Base-by-base conservation (phyloP, 2,888 invertebrate genomes). In the Agelastica alni region DNA sequence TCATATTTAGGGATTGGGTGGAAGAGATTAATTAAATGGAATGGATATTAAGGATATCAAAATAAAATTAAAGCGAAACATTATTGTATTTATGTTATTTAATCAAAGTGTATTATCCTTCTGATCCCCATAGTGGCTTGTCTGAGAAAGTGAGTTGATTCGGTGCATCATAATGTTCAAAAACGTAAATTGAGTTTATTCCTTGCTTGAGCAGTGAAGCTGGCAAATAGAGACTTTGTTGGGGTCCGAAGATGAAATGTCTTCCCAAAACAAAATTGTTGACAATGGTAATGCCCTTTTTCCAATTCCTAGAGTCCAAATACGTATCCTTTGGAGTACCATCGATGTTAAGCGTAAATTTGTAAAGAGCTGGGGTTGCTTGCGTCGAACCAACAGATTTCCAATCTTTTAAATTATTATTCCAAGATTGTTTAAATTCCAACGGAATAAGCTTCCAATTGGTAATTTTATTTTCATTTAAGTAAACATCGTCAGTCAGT, bases 201-300 rank as follows among this genome's bases (percentile, higher is more conserved):
- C 86, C 85, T 12, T 70, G 62, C 32, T 77, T 80, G 16, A 92
- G 80, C 71, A 87, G 82, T 0, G 89, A 84, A 0, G 85, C 89
- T 0, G 94, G 94, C 16, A 93, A 78, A 73, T 91, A 95, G 0
- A 93, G 78, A 0, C 90, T 90, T 52, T 87, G 80, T 75, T 92
- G 91, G 0, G 95, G 95, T 0, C 94, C 94, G 18, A 83, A 79
- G 1, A 80, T 70, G 0, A 87, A 86, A 75, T 93, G 93, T 42
- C 94, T 82, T 0, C 94, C 94, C 14, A 96, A 79, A 71, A 93
- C 92, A 68, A 89, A 84, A 0, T 89, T 90, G 72, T 96, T 96
- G 1, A 95, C 76, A 75, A 90, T 89, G 0, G 89, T 85, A 53
- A 88, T 82, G 1, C 94, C 94, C 80, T 93, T 94, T 47, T 83